A percentile compares a stretch with the other conserved stretches of the same genome.
Conservation (phyloP, 2,113 vertebrate genomes). For the Microtus pennsylvanicus region DNA sequence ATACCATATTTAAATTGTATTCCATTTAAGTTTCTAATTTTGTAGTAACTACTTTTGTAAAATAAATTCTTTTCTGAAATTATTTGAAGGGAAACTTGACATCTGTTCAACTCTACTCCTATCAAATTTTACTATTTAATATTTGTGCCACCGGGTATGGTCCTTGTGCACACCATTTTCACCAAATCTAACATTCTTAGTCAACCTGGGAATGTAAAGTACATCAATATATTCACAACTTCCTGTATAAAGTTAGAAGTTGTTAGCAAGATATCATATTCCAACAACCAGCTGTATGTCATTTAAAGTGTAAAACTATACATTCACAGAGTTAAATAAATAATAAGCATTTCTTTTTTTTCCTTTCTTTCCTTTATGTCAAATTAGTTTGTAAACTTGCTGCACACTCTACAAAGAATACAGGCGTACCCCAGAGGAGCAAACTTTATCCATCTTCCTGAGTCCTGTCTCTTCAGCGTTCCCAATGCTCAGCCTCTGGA, state of each 20-base stretch:
- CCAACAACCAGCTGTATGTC: background rate
- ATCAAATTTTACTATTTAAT: background rate
- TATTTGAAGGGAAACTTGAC: background rate
- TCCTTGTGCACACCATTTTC: background rate
- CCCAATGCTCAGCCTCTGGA: no score
- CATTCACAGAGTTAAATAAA: background rate
- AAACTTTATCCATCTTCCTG: background rate
- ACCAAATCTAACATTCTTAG: background rate
- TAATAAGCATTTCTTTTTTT: background rate
- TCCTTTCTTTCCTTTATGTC: background rate
- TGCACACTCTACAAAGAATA: no score
- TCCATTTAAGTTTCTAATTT: slow-evolving; percentile 16
- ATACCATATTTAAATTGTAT: background rate
- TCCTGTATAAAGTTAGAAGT: background rate
- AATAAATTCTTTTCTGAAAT: background rate
- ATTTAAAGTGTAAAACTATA: background rate
- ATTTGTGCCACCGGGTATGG: background rate
- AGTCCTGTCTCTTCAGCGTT: background rate
- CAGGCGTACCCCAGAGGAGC: background rate
- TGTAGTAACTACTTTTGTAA: slow-evolving; percentile 4
- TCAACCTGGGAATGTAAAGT: background rate
- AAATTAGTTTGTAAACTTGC: background rate
- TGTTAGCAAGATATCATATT: background rate
- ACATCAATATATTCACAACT: background rate
- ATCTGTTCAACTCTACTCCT: background rate